phyloP scores from a whole-genome alignment of 2,888 invertebrate species.

The Eupeodes latifasciatus region DNA sequence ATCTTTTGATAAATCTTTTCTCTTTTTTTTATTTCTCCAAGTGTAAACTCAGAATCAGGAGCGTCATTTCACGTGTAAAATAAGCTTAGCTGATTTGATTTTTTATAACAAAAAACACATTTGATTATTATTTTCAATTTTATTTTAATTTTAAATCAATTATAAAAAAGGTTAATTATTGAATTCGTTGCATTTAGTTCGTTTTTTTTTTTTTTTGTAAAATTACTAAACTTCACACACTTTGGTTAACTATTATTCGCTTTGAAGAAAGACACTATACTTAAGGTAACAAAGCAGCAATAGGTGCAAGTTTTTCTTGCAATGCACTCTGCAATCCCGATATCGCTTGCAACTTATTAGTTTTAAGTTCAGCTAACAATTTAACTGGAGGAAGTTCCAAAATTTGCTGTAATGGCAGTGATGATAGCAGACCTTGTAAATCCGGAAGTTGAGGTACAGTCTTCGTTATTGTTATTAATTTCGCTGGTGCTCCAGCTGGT shows the following conservation, averaged over 20 bases:
- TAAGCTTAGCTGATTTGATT: too few species aligned
- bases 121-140: neutral
- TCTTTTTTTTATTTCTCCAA: too few species aligned
- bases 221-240: conserved; percentile 14
- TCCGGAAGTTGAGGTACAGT: conserved; percentile 45
- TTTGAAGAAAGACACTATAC: too few species aligned
- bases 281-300: conserved; percentile 67
- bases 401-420: conserved; percentile 60
- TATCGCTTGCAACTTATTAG: conserved; percentile 48
- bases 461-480: conserved; percentile 36
- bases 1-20: too few species aligned
- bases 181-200: conserved; percentile 39
- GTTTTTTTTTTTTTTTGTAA: conserved; percentile 3
- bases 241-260: neutral
- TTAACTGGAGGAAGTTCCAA: conserved; percentile 67
- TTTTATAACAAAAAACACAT: neutral
- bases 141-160: neutral
- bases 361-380: conserved; percentile 45
- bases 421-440: conserved; percentile 51
- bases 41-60: too few species aligned
- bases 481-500: conserved; percentile 17
- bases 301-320: conserved; percentile 55
- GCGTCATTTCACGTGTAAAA: too few species aligned
- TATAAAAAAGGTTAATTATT: conserved; percentile 11
- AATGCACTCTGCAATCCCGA: conserved; percentile 56